A percentile compares a stretch with the other conserved stretches of the same genome.
Conservation (phyloP, 2,888 invertebrate species). For the Tipula helvola region DNA sequence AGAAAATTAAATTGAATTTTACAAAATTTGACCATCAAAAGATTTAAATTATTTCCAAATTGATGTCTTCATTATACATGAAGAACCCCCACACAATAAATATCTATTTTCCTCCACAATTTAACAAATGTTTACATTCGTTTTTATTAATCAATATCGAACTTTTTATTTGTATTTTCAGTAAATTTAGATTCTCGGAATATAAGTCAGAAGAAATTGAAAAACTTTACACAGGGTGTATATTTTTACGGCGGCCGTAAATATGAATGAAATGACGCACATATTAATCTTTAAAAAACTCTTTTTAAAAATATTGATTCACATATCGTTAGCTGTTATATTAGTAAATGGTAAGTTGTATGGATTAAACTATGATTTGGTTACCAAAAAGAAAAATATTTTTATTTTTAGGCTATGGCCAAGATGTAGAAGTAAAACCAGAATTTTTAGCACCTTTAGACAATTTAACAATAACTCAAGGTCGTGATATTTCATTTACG, state of each 20-base stretch:
- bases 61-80: too few species aligned
- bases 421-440: constrained; percentile 53
- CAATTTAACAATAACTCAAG: constrained; percentile 78
- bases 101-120: too few species aligned
- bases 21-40: too few species aligned
- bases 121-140: too few species aligned
- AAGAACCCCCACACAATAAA: too few species aligned
- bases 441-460: constrained; percentile 74
- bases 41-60: too few species aligned
- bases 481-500: constrained; percentile 77
- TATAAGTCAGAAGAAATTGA: background rate
- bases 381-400: background rate
- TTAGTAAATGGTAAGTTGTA: constrained; percentile 23
- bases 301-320: constrained; percentile 16
- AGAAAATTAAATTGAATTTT: too few species aligned
- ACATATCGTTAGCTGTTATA: constrained; percentile 15
- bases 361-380: background rate
- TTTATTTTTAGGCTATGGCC: constrained; percentile 51
- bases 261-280: constrained; percentile 7
- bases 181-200: background rate
- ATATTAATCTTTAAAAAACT: constrained; percentile 13
- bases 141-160: too few species aligned
- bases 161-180: background rate
- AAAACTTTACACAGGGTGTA: background rate
- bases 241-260: background rate